phyloP scores from a whole-genome alignment of 2,797 vertebrate genomes.

The Chromobotia macracanthus region DNA sequence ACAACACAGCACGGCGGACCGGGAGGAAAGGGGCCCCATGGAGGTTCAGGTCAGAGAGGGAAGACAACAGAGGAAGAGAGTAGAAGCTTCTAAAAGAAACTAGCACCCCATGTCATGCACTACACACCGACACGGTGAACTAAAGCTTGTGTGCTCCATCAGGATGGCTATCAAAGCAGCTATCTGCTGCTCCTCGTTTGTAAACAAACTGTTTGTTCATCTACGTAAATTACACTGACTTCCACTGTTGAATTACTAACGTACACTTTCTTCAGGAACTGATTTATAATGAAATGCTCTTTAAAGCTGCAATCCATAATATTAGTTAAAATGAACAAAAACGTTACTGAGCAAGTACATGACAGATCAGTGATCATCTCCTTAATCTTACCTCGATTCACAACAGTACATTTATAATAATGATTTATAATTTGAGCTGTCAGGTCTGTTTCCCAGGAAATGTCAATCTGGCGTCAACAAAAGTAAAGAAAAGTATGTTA shows the following conservation, averaged over 20 bases:
- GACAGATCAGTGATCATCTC: too few species aligned
- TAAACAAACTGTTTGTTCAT: neutral
- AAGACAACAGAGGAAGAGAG: conserved; percentile 54
- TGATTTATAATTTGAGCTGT: too few species aligned
- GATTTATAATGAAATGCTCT: neutral
- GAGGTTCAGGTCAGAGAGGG: conserved; percentile 57
- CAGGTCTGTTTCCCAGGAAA: too few species aligned
- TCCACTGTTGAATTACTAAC: too few species aligned
- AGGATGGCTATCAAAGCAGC: too few species aligned
- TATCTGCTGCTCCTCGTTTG: neutral
- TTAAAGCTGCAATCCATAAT: too few species aligned
- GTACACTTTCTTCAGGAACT: neutral
- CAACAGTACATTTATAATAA: too few species aligned
- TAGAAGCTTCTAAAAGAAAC: conserved; percentile 56
- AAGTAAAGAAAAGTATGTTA: too few species aligned
- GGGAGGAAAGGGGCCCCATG: conserved; percentile 67
- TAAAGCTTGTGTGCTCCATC: neutral
- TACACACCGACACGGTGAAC: neutral
- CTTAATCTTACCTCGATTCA: too few species aligned
- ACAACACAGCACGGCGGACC: conserved; percentile 85
- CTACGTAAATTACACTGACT: neutral
- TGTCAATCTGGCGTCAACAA: too few species aligned
- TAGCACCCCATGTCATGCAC: neutral
- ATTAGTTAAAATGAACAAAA: too few species aligned
- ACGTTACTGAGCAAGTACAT: too few species aligned